These are phyloP conservation scores for Ormia ochracea DNA, from an alignment of 2,888 invertebrate genomes.

Conservation along the genomic window DNA sequence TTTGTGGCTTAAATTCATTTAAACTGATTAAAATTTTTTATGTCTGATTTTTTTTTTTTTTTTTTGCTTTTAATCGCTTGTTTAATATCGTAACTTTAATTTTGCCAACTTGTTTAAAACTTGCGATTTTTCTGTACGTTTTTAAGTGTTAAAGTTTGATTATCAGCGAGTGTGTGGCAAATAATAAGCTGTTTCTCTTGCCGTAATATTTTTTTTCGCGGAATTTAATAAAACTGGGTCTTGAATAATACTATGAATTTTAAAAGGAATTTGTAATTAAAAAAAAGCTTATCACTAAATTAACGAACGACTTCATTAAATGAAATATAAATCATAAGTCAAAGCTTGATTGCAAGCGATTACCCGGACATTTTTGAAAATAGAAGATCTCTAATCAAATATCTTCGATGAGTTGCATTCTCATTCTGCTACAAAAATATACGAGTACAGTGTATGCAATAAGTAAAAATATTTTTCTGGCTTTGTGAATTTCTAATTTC, in stretches of 20 bases:
- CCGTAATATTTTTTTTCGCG: background rate
- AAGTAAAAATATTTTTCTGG: no score
- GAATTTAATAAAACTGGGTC: background rate
- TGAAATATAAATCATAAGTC: background rate
- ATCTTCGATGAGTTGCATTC: no score
- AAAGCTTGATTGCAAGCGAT: background rate
- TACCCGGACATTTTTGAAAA: no score
- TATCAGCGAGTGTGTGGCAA: constrained; percentile 38
- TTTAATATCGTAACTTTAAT: constrained; percentile 1
- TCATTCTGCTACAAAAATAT: no score
- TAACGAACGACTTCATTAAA: background rate
- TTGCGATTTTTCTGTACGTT: background rate
- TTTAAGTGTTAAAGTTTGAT: constrained; percentile 46
- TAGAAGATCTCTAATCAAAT: no score
- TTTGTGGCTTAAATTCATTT: constrained; percentile 54
- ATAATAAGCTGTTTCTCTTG: constrained; percentile 44
- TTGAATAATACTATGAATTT: no score
- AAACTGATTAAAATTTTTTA: constrained; percentile 51
- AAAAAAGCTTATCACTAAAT: constrained; percentile 12
- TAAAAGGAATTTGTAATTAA: background rate
- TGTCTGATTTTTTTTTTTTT: constrained; percentile 19
- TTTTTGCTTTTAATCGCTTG: constrained; percentile 10
- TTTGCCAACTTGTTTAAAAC: background rate
- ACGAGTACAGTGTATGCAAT: no score
- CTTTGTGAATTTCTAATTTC: no score